phyloP scores from a whole-genome alignment of 2,113 vertebrate genomes.

The Notarius quadriscutis region DNA sequence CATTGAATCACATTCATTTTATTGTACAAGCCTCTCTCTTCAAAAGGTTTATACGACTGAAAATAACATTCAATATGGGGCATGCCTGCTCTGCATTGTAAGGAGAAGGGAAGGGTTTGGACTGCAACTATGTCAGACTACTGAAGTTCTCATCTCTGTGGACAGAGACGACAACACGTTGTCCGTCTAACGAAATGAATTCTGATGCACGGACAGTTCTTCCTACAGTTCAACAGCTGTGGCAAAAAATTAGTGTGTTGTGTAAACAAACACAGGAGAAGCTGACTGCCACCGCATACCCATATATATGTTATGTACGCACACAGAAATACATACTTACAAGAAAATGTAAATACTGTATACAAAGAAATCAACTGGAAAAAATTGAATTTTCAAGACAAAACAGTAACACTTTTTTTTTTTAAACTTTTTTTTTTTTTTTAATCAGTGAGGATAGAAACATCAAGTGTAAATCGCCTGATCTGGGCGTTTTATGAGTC shows the following conservation, averaged over 20 bases:
- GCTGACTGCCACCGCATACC: conserved; percentile 65
- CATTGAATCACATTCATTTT: conserved; percentile 72
- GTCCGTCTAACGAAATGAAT: conserved; percentile 61
- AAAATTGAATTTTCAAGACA: conserved; percentile 62
- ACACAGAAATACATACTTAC: conserved; percentile 67
- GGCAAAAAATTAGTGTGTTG: conserved; percentile 63
- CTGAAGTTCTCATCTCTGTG: conserved; percentile 45
- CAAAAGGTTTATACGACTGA: conserved; percentile 70
- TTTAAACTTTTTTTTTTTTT: no score
- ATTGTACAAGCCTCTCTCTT: conserved; percentile 73
- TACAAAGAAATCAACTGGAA: conserved; percentile 62
- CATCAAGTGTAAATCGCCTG: conserved; percentile 64
- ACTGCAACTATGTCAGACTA: conserved; percentile 59
- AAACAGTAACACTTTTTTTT: conserved; percentile 57
- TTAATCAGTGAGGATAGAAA: conserved; percentile 59
- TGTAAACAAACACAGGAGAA: conserved; percentile 65
- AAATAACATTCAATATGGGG: conserved; percentile 71
- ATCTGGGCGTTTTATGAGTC: conserved; percentile 52
- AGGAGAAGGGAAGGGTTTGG: conserved; percentile 45
- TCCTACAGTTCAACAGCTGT: conserved; percentile 59
- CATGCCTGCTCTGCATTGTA: conserved; percentile 67
- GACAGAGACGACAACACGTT: conserved; percentile 45
- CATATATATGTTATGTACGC: conserved; percentile 68
- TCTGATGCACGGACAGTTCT: conserved; percentile 54
- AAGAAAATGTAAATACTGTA: conserved; percentile 68